Conservation (phyloP, 2,888 invertebrate genomes). For the Athripsodes cinereus region DNA sequence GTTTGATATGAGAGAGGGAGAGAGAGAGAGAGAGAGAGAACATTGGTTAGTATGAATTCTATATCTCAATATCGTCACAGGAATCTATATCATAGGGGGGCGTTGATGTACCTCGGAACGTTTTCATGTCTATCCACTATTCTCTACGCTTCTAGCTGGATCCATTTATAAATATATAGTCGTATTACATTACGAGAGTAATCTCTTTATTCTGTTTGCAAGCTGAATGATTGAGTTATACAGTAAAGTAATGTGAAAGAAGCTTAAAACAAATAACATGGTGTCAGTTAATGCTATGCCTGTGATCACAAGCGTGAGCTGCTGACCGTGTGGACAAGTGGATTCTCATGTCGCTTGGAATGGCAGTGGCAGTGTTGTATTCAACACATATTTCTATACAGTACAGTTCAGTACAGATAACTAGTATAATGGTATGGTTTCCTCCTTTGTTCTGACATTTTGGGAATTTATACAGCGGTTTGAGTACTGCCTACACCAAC, state of each 20-base stretch:
- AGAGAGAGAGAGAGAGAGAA: background rate
- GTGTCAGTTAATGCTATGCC: background rate
- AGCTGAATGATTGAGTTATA: too few species aligned
- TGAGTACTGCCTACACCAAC: too few species aligned
- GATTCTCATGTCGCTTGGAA: slow-evolving; percentile 54
- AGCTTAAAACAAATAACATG: background rate
- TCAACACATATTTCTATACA: slow-evolving; percentile 18
- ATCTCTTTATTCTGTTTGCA: too few species aligned
- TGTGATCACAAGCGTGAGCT: slow-evolving; percentile 21
- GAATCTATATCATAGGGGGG: slow-evolving; percentile 40
- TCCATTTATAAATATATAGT: too few species aligned
- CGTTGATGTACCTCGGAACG: slow-evolving; percentile 54
- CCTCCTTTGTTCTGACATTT: slow-evolving; percentile 21
- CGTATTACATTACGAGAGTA: too few species aligned
- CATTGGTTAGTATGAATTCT: slow-evolving; percentile 36
- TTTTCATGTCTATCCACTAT: too few species aligned
- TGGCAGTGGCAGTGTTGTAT: slow-evolving; percentile 32
- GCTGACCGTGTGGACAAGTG: slow-evolving; percentile 29
- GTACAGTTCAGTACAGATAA: background rate
- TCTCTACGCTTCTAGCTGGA: too few species aligned
- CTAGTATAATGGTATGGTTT: slow-evolving; percentile 18
- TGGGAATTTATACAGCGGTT: too few species aligned
- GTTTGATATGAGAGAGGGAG: background rate
- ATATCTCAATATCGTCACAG: slow-evolving; percentile 52
- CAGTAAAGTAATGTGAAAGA: background rate